Evolutionary conservation across 2,888 invertebrate species (phyloP), one percentile per base, ranked within the genome.

Genomic region (Phyllotreta striolata): DNA sequence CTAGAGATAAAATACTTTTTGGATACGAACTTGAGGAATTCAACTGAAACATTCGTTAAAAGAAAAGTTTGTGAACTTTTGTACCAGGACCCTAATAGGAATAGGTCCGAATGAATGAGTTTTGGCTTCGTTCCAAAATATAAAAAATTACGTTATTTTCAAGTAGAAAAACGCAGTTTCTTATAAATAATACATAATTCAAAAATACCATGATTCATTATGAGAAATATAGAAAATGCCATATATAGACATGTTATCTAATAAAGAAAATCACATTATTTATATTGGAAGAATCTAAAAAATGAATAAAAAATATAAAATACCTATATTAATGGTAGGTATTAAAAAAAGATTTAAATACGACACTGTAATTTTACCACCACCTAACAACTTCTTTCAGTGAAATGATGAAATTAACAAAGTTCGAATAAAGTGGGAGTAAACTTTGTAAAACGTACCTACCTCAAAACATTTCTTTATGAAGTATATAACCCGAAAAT

Each of bases 381-480:
- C 47, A 34, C n/a, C n/a, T n/a, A n/a, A 3, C 47, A 13, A 14
- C 34, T 34, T 24, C 24, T 7, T n/a, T 49, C 49, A 24, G 14
- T 24, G 13, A 41, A 40, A 8, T 41, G 55, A 41, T 24, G 43
- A 24, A 59, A 59, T 59, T 51, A 59, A 35, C 13, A 13, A 40
- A 38, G 52, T 59, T 56, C 41, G 55, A 51, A 46, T 10, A 37
- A 40, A 49, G 39, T 55, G 35, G 10, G 39, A 47, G 37, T 12
- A 35, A n/a, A 39, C 44, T 47, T 55, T 14, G 35, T 35, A 51
- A 40, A 41, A 44, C 51, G 43, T 38, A 49, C 58, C 58, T 38
- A 49, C 58, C 58, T 49, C 40, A 59, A 24, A 59, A 59, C 51
- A 59, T 10, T 59, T 41, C 51, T 41, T 59, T 59, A 52, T 52